Base-by-base conservation (phyloP, 2,797 vertebrate genomes). In the Antennarius maculatus region DNA sequence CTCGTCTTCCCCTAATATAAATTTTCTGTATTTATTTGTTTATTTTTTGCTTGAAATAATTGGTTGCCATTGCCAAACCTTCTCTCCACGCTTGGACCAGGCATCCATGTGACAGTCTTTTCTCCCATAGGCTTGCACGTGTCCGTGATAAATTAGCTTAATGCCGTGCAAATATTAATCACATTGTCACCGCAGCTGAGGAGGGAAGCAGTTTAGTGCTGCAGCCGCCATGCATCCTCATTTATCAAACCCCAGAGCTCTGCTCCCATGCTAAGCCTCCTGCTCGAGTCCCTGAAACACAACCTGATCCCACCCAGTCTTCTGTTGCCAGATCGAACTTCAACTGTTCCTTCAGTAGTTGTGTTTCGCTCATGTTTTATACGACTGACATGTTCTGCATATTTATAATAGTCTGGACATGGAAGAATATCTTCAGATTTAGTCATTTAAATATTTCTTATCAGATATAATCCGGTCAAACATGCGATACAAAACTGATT, bases 121-220 rank as follows among this genome's bases (percentile, higher is more conserved):
- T 86, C 76, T 88, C 84, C 86, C 83, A 76, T 66, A 64, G 87
- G 86, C 78, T 69, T 1, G 64, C 89, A 89, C 86, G 73, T 86
- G 89, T 75, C 77, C 76, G 39, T 92, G 91, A 94, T 93, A 77
- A 93, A 92, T 94, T 92, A 92, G 89, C 86, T 87, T 77, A 90
- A 91, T 91, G 88, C 86, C 61, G 66, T 77, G 86, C 83, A 90
- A 93, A 93, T 92, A 93, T 94, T 93, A 92, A 94, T 94, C 93
- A 93, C 88, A 85, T 85, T 93, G 92, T 93, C 91, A 92, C 85
- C 82, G 73, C 80, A 80, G 89, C 91, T 89, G 91, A 93, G 89
- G 84, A 79, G 88, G 83, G 83, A 92, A 90, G 90, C 88, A 87
- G 88, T 92, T 92, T 90, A 88, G 87, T 76, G 73, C 82, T 71